Percentiles rank a stretch among this genome's conserved stretches.
These are phyloP conservation scores for Hydrochoerus hydrochaeris DNA, from an alignment of 2,113 vertebrate species.

Conservation along the genomic window DNA sequence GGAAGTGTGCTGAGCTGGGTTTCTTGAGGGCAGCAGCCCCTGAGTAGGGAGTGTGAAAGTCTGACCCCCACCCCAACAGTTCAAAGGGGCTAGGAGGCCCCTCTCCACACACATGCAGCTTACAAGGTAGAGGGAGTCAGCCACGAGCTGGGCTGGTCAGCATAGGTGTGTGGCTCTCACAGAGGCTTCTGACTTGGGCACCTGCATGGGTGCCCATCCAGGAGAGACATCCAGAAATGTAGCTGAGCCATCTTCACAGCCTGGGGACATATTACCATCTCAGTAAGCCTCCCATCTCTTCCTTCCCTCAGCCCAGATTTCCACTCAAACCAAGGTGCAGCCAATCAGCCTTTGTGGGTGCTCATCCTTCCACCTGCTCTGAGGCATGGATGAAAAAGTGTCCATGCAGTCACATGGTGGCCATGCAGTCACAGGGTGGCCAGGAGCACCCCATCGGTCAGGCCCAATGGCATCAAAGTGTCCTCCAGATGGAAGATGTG, in stretches of 20 bases:
- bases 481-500: neutral
- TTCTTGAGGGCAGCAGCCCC: neutral
- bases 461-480: rapidly evolving
- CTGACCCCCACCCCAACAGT: neutral
- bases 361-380: no score
- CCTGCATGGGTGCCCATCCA: neutral
- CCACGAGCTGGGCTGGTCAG: neutral
- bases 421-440: rapidly evolving
- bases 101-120: neutral
- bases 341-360: rapidly evolving
- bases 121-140: neutral
- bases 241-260: neutral
- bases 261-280: neutral
- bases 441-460: rapidly evolving
- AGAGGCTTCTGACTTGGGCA: neutral
- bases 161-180: neutral
- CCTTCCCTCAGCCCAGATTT: neutral
- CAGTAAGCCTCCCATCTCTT: neutral
- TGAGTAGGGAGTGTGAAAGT: neutral
- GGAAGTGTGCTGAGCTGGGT: neutral
- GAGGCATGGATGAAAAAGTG: rapidly evolving
- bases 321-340: rapidly evolving
- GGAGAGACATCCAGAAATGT: neutral
- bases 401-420: rapidly evolving
- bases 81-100: neutral